Percentiles rank a stretch among this genome's conserved stretches.
Conservation (phyloP, 2,797 vertebrate genomes). For the Smutsia gigantea region DNA sequence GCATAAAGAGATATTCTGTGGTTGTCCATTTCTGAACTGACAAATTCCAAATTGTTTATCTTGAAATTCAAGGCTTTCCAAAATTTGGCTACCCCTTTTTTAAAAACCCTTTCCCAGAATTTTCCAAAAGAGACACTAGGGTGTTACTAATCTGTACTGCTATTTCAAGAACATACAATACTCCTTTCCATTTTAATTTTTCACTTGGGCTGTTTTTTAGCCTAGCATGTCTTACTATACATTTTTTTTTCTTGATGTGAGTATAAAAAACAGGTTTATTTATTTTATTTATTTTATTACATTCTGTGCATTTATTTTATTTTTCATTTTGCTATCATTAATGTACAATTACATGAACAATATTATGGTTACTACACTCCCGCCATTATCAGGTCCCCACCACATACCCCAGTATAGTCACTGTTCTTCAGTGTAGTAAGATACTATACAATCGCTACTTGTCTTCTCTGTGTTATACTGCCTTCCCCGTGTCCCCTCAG, state of each 20-base stretch:
- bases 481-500: too few relatives aligned
- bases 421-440: too few relatives aligned
- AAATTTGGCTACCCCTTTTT: background rate
- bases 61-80: background rate
- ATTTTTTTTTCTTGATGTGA: background rate
- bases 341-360: too few relatives aligned
- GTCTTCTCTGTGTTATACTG: too few relatives aligned
- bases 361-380: too few relatives aligned
- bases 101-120: background rate
- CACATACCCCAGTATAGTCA: too few relatives aligned
- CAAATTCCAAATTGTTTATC: constrained; percentile 32
- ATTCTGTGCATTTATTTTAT: too few relatives aligned
- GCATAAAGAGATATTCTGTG: background rate
- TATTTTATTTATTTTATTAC: too few relatives aligned
- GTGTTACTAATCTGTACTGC: background rate
- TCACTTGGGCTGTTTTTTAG: background rate
- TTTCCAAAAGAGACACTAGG: background rate
- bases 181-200: background rate
- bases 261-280: too few relatives aligned
- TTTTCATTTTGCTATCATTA: too few relatives aligned
- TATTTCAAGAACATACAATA: background rate
- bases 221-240: background rate
- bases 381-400: too few relatives aligned
- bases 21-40: background rate
- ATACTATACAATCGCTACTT: too few relatives aligned